These are phyloP conservation scores for Acanthornis magna DNA, from an alignment of 2,797 vertebrate species.

Conservation along the genomic window DNA sequence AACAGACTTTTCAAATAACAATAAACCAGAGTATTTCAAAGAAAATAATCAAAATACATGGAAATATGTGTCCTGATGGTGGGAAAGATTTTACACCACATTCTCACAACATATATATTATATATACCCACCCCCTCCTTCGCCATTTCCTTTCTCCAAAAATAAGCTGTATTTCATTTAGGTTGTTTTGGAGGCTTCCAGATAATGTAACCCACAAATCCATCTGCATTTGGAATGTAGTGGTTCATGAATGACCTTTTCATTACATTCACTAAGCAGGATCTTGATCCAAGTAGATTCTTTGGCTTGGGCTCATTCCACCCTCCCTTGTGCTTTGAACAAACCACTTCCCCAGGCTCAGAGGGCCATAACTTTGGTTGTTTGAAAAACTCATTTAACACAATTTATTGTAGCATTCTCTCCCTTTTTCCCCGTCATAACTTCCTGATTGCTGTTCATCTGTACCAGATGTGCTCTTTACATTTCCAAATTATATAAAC, in stretches of 20 bases:
- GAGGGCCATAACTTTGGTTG: not conserved
- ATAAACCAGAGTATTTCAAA: constrained; percentile 4
- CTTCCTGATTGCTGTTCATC: constrained; percentile 47
- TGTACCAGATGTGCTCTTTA: constrained; percentile 55
- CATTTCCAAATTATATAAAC: constrained; percentile 11
- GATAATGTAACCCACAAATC: constrained; percentile 21
- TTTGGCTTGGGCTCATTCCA: constrained; percentile 11
- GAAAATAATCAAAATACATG: constrained; percentile 9
- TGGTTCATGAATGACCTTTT: constrained; percentile 7
- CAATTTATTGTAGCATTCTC: constrained; percentile 5
- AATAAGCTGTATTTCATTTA: constrained; percentile 43
- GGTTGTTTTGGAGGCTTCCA: constrained; percentile 13
- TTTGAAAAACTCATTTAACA: constrained; percentile 58
- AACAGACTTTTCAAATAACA: constrained; percentile 26
- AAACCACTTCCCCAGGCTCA: constrained; percentile 53
- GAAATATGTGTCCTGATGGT: not conserved
- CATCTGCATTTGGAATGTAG: constrained; percentile 11
- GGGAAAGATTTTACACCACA: constrained; percentile 20
- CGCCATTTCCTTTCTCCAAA: not conserved
- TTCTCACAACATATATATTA: not conserved
- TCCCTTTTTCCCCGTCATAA: not conserved
- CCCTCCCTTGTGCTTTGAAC: constrained; percentile 19
- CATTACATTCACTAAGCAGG: not conserved
- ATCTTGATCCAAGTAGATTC: constrained; percentile 24
- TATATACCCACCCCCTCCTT: not conserved